Evolutionary conservation across 2,888 invertebrate species (phyloP).

Genomic region (Deilephila elpenor): DNA sequence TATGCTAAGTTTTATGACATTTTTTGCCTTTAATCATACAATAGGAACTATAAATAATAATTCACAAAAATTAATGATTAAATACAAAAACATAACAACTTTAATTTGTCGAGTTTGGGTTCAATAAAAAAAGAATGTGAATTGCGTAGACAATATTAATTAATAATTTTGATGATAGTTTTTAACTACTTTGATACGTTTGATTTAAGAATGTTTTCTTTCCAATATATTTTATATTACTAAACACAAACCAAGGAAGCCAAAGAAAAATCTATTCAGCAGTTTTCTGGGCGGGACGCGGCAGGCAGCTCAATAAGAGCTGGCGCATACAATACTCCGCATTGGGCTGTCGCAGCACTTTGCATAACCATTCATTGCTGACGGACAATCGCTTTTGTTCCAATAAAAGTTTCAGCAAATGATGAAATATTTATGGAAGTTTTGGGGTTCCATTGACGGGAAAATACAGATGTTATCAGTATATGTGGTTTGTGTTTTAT

Average conservation of each 20-base stretch:
- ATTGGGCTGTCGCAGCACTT: slow-evolving; percentile 74
- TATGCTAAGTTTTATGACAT: too few relatives aligned
- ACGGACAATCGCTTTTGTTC: slow-evolving; percentile 67
- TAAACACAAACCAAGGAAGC: slow-evolving; percentile 26
- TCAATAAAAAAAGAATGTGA: too few relatives aligned
- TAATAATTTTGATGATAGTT: too few relatives aligned
- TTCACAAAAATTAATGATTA: too few relatives aligned
- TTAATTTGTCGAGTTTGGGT: too few relatives aligned
- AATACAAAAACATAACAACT: too few relatives aligned
- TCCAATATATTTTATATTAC: background rate
- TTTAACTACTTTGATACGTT: too few relatives aligned
- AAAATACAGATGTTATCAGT: background rate
- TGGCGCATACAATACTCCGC: slow-evolving; percentile 68
- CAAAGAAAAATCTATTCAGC: slow-evolving; percentile 39
- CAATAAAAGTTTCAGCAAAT: slow-evolving; percentile 29
- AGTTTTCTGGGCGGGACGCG: slow-evolving; percentile 37
- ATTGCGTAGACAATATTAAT: too few relatives aligned
- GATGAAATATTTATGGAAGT: slow-evolving; percentile 26
- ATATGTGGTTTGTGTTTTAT: background rate
- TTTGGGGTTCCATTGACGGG: slow-evolving; percentile 1
- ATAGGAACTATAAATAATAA: too few relatives aligned
- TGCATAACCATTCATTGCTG: slow-evolving; percentile 74
- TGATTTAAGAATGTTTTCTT: too few relatives aligned
- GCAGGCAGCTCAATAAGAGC: slow-evolving; percentile 68
- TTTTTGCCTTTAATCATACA: too few relatives aligned